These are phyloP conservation scores for Heliconius hortense DNA, from an alignment of 2,888 invertebrate species.

Conservation along the genomic window DNA sequence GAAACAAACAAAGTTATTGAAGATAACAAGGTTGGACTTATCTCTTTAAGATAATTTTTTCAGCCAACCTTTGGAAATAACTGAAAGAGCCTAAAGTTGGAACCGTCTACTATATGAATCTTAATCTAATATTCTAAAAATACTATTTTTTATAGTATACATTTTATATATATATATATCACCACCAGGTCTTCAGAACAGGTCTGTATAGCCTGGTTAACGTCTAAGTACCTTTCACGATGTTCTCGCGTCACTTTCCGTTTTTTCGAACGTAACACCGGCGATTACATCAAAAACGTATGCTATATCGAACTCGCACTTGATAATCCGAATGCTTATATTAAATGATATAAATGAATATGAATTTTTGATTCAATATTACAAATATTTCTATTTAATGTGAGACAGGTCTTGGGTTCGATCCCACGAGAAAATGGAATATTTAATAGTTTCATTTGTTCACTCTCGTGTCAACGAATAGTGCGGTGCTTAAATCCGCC, in stretches of 20 bases:
- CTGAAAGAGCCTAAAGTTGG: neutral
- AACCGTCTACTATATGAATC: neutral
- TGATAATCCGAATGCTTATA: constrained; percentile 56
- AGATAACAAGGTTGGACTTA: too few species aligned
- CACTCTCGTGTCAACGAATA: too few species aligned
- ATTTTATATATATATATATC: neutral
- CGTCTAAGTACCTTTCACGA: constrained; percentile 78
- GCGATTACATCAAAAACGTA: constrained; percentile 78
- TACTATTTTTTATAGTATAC: neutral
- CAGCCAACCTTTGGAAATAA: neutral
- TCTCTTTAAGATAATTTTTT: neutral
- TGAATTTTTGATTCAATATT: too few species aligned
- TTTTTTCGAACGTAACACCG: constrained; percentile 77
- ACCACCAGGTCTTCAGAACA: constrained; percentile 37
- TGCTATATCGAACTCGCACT: constrained; percentile 67
- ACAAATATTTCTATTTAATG: too few species aligned
- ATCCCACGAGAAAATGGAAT: too few species aligned
- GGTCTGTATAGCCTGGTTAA: constrained; percentile 58
- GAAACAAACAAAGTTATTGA: too few species aligned
- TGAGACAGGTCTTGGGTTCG: too few species aligned
- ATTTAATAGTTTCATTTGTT: too few species aligned
- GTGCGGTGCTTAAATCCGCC: too few species aligned
- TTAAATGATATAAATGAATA: neutral
- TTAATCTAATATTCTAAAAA: neutral
- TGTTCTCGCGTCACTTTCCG: constrained; percentile 79